Conservation (phyloP, 1,140 invertebrate genomes). For the Myzus persicae region DNA sequence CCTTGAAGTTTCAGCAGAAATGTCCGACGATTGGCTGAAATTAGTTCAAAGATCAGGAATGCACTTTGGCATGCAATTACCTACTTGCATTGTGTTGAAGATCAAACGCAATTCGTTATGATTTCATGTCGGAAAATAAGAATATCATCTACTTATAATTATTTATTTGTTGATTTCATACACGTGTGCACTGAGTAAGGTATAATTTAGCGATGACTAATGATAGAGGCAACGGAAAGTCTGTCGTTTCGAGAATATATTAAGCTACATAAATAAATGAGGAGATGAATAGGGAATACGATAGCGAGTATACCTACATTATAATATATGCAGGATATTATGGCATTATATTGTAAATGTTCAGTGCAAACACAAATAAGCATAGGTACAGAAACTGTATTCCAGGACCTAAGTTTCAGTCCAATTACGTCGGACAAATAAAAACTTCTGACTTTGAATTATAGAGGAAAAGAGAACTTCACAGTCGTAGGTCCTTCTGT, state of each 20-base stretch:
- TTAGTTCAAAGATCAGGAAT: too few species aligned
- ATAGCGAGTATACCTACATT: neutral
- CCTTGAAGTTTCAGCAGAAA: too few species aligned
- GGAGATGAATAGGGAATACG: neutral
- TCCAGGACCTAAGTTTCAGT: neutral
- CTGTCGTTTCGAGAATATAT: neutral
- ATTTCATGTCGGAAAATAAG: neutral
- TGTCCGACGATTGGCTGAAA: too few species aligned
- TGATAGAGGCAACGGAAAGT: neutral
- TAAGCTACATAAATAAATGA: neutral
- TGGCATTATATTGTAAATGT: neutral
- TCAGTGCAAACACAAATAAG: neutral
- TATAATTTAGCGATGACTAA: neutral
- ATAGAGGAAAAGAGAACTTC: neutral
- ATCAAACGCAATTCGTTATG: neutral
- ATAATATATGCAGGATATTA: neutral
- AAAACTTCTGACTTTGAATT: neutral
- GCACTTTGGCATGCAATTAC: too few species aligned
- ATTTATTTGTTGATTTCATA: too few species aligned
- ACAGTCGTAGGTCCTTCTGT: too few species aligned
- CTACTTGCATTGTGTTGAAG: neutral
- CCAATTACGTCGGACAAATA: conserved; percentile 1
- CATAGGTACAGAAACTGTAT: neutral
- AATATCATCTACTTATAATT: neutral
- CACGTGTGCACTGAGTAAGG: neutral